Percentiles rank a stretch among this genome's conserved stretches.
Conservation (phyloP, 2,888 invertebrate genomes). For the Tachina lurida region DNA sequence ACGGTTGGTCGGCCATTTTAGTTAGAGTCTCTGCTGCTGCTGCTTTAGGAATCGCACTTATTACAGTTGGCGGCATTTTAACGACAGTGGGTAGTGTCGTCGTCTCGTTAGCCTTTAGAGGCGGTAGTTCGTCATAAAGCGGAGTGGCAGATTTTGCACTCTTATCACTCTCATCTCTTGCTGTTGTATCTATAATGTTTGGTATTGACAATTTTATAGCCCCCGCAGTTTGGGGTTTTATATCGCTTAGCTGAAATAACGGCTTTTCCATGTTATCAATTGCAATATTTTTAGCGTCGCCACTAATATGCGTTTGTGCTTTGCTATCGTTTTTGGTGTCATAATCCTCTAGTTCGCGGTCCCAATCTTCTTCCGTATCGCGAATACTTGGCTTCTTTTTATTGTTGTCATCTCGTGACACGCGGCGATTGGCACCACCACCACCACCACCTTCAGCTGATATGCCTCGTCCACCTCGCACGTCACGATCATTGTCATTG, state of each 20-base stretch:
- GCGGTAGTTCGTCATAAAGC: conserved; percentile 49
- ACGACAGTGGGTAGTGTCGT: neutral
- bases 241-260: conserved; percentile 2
- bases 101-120: conserved; percentile 50
- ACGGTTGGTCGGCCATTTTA: neutral
- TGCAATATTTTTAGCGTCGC: neutral
- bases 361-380: conserved; percentile 82
- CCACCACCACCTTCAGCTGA: conserved; percentile 72
- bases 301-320: conserved; percentile 32
- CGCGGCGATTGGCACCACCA: conserved; percentile 67
- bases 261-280: conserved; percentile 1
- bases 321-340: conserved; percentile 75
- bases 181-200: conserved; percentile 64
- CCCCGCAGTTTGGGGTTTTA: neutral
- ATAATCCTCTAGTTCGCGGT: conserved; percentile 80
- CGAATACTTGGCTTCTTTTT: conserved; percentile 55
- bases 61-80: conserved; percentile 26
- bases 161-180: conserved; percentile 34
- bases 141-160: conserved; percentile 53
- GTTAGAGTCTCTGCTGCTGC: conserved; percentile 44
- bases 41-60: conserved; percentile 13
- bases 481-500: conserved; percentile 69
- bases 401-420: conserved; percentile 51
- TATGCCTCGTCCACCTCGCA: conserved; percentile 70
- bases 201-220: neutral